Conservation (phyloP, 2,113 vertebrate genomes). For the Microcebus ravelobensis region DNA sequence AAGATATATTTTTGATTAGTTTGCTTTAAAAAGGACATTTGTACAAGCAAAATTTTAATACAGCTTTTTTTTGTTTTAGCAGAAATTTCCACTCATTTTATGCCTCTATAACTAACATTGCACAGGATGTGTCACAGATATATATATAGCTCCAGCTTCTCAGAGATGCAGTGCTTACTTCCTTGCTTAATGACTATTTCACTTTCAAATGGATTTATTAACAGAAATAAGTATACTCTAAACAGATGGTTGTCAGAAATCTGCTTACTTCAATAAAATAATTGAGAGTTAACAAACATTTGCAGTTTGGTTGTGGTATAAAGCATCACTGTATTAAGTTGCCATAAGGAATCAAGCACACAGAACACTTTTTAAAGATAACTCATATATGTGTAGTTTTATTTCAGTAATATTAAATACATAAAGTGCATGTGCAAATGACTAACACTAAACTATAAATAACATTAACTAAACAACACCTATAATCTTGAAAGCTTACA, state of each 20-base stretch:
- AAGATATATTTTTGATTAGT: background rate
- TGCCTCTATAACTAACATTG: constrained; percentile 6
- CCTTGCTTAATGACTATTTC: constrained; percentile 78
- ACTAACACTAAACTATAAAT: constrained; percentile 62
- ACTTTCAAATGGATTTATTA: constrained; percentile 78
- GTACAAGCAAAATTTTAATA: background rate
- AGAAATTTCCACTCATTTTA: constrained; percentile 1
- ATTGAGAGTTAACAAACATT: constrained; percentile 65
- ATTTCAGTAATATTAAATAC: constrained; percentile 70
- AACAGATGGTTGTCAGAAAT: constrained; percentile 83
- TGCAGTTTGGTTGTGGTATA: constrained; percentile 51
- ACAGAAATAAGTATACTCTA: constrained; percentile 68
- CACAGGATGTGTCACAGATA: constrained; percentile 32
- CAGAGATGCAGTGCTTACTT: constrained; percentile 55
- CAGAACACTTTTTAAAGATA: constrained; percentile 64
- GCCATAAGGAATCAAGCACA: constrained; percentile 62
- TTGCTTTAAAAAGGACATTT: constrained; percentile 28
- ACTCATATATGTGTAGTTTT: constrained; percentile 71
- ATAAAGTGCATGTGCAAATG: constrained; percentile 65
- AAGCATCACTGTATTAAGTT: constrained; percentile 72
- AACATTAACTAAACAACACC: constrained; percentile 56
- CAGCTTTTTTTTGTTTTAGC: background rate
- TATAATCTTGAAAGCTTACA: constrained; percentile 23
- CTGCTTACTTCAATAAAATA: constrained; percentile 77
- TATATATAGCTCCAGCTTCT: constrained; percentile 52